Base-by-base conservation (phyloP, 2,797 vertebrate genomes). In the Triplophysa yarkandensis region DNA sequence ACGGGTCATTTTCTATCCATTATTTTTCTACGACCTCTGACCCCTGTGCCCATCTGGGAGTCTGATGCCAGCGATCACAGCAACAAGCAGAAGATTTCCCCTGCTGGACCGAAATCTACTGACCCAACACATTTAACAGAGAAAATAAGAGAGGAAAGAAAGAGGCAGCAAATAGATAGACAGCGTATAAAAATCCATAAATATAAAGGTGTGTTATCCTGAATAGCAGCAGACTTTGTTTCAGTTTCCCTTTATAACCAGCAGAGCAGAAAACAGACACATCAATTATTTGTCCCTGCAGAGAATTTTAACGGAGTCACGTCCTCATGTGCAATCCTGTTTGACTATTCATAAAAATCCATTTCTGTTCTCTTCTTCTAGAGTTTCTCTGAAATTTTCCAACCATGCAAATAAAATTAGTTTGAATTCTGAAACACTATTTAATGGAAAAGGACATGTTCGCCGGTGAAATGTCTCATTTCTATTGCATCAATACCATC, bases 121-220 rank as follows among this genome's bases (percentile, higher is more conserved):
- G 14, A 30, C 2, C 27, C 28, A 28, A 60, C 27, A 46, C 30
- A 14, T 58, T 60, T 70, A 58, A 70, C 54, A 8, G 19, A 34
- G 28, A 48, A 58, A 61, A 30, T 36, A 52, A 27, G 19, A 50
- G 32, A 39, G 58, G 30, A 62, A 52, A 52, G 32, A 34, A 25
- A 19, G 36, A 36, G 9, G 11, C 54, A 23, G 46, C 48, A 54
- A 11, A 54, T 72, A 41, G 60, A 72, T 54, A 63, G 52, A 72
- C 3, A 72, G 10, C 34, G 23, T 72, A 55, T 55, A 65, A 73
- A 65, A 73, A 65, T 57, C 34, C 48, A 65, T 65, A 57, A 74
- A 74, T 74, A 65, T 32, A 73, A 74, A 74, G 71, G 61, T 57
- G 57, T 62, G 71, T 65, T 74, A 65, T 74, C 71, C 55, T 74